Percentiles rank a stretch among this genome's conserved stretches.
Evolutionary conservation across 2,113 vertebrate species (phyloP).

Genomic region (Cettia cetti): DNA sequence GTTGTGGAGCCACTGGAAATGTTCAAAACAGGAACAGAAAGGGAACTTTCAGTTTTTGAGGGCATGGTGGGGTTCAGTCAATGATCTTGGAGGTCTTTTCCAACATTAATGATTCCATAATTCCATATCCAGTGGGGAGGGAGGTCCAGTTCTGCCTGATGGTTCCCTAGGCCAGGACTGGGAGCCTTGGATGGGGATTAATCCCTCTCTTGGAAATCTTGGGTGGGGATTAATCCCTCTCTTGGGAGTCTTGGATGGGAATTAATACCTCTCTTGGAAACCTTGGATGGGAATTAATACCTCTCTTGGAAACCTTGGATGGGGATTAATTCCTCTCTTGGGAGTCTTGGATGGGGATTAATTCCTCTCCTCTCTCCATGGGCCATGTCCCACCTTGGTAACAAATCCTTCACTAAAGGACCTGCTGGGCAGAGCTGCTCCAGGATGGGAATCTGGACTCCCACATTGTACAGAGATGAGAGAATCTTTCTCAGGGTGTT

Average conservation of each 20-base stretch:
- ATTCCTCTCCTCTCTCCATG: not conserved
- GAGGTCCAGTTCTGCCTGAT: not conserved
- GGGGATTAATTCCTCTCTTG: not conserved
- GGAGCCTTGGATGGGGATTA: not conserved
- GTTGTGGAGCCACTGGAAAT: too few species aligned
- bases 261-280: not conserved
- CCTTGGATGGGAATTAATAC: not conserved
- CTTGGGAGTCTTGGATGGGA: too few species aligned
- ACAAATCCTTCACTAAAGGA: not conserved
- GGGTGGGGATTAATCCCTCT: too few species aligned
- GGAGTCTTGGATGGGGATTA: not conserved
- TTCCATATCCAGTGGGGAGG: not conserved
- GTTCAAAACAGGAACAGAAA: too few species aligned
- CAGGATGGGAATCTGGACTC: not conserved
- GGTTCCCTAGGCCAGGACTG: not conserved
- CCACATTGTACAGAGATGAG: accelerated
- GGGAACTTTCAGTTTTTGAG: too few species aligned
- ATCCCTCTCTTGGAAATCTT: too few species aligned
- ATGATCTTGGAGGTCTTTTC: too few species aligned
- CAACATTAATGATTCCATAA: not conserved
- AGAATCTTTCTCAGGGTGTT: not conserved
- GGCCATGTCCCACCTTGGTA: accelerated
- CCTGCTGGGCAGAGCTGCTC: not conserved
- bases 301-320: not conserved
- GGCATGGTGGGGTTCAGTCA: too few species aligned